phyloP scores from a whole-genome alignment of 2,797 vertebrate genomes.

The Geotrypetes seraphini region DNA sequence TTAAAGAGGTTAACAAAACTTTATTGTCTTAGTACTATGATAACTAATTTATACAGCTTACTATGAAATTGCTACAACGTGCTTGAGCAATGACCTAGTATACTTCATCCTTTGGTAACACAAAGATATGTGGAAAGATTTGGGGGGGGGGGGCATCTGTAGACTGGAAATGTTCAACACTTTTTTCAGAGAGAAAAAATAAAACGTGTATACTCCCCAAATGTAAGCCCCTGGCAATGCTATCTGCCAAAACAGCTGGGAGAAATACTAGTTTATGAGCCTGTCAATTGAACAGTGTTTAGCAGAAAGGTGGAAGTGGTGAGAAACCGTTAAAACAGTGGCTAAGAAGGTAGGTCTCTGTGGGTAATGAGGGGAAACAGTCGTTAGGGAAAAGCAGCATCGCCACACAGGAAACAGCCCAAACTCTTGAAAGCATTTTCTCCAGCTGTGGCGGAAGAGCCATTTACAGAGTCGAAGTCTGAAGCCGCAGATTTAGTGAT shows the following conservation, averaged over 20 bases:
- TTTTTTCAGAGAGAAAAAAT: conserved; percentile 17
- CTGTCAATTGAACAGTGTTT: conserved; percentile 19
- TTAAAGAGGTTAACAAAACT: too few relatives aligned
- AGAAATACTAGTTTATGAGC: conserved; percentile 49
- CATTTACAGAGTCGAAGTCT: conserved; percentile 34
- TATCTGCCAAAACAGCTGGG: conserved; percentile 58
- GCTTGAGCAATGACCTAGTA: background rate
- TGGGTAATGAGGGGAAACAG: conserved; percentile 81
- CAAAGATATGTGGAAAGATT: background rate
- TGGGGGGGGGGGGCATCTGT: conserved; percentile 17
- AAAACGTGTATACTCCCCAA: conserved; percentile 20
- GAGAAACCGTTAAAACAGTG: conserved; percentile 78
- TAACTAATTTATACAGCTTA: too few relatives aligned
- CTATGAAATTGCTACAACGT: too few relatives aligned
- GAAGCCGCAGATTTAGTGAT: conserved; percentile 26
- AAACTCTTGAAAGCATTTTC: conserved; percentile 52
- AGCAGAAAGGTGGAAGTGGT: conserved; percentile 81
- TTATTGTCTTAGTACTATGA: background rate
- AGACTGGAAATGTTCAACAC: conserved; percentile 7
- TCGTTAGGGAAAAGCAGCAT: conserved; percentile 65
- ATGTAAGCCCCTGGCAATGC: conserved; percentile 55
- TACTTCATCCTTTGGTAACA: background rate
- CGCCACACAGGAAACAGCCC: conserved; percentile 54
- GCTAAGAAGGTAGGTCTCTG: conserved; percentile 79
- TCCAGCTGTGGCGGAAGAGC: conserved; percentile 49